A percentile compares a stretch with the other conserved stretches of the same genome.
Conservation (phyloP, 2,113 vertebrate genomes). For the Gorsachius goisagi region DNA sequence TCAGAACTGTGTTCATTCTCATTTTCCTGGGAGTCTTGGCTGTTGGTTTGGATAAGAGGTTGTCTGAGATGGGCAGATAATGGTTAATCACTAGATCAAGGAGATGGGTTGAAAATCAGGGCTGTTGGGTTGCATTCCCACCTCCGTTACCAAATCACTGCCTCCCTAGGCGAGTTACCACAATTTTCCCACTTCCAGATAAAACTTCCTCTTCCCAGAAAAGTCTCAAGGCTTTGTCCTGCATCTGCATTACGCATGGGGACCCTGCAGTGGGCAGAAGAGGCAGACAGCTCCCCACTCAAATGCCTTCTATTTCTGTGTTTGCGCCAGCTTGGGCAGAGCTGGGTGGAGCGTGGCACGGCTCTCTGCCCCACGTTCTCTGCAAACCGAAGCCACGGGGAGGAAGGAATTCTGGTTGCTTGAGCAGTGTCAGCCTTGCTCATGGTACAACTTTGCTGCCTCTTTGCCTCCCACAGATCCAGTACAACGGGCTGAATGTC, state of each 20-base stretch:
- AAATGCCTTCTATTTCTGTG: rapidly evolving
- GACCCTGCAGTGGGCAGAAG: no score
- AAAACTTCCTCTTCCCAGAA: neutral
- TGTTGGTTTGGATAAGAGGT: neutral
- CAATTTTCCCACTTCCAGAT: neutral
- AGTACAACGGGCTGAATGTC: slow-evolving; percentile 88
- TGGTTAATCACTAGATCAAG: neutral
- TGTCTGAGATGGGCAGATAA: neutral
- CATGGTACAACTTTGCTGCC: neutral
- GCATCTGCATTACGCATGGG: neutral
- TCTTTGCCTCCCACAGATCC: slow-evolving; percentile 77
- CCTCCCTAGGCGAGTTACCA: neutral
- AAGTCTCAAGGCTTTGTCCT: neutral
- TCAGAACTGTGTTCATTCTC: neutral
- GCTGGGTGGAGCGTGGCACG: neutral
- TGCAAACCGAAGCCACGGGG: rapidly evolving
- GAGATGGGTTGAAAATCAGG: neutral
- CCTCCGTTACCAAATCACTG: neutral
- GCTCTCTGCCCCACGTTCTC: neutral
- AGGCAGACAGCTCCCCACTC: no score
- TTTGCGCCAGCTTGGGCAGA: neutral
- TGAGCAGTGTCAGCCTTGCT: neutral
- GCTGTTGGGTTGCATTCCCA: neutral
- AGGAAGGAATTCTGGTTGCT: neutral
- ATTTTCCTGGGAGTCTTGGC: neutral